Conservation (phyloP, 2,113 vertebrate species). For the Tor tambroides region DNA sequence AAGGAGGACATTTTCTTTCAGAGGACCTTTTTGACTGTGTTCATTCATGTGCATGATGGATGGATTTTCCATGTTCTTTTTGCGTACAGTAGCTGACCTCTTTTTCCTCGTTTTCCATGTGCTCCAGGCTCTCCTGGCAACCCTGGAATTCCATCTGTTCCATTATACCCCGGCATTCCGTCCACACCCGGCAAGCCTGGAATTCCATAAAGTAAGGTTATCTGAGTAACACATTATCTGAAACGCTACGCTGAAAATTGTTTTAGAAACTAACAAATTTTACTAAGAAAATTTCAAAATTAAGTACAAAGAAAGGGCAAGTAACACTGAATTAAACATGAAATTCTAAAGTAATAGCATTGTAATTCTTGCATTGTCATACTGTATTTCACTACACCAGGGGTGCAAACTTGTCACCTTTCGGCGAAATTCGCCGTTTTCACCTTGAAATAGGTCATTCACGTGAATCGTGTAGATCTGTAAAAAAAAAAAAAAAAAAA, state of each 20-base stretch:
- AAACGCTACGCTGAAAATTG: not conserved
- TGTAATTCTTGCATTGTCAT: not conserved
- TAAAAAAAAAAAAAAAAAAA: too few species aligned
- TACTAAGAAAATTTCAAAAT: not conserved
- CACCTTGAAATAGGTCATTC: too few species aligned
- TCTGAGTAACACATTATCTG: not conserved
- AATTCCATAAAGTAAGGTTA: conserved; percentile 37
- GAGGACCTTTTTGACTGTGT: not conserved
- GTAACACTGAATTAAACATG: not conserved
- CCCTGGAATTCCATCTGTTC: conserved; percentile 86
- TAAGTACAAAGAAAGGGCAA: not conserved
- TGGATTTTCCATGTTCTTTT: not conserved
- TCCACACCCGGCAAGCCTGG: conserved; percentile 83
- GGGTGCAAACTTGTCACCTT: too few species aligned
- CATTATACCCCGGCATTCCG: conserved; percentile 86
- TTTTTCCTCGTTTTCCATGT: conserved; percentile 88
- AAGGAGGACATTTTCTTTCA: conserved; percentile 4
- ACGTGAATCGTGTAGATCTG: too few species aligned
- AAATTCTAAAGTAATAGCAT: not conserved
- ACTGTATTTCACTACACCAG: not conserved
- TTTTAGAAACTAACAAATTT: not conserved
- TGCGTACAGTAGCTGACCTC: conserved; percentile 71
- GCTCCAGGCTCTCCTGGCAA: conserved; percentile 78
- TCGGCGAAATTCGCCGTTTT: too few species aligned
- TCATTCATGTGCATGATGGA: conserved; percentile 19